phyloP scores from a whole-genome alignment of 2,113 vertebrate genomes.

The Tenrec ecaudatus region DNA sequence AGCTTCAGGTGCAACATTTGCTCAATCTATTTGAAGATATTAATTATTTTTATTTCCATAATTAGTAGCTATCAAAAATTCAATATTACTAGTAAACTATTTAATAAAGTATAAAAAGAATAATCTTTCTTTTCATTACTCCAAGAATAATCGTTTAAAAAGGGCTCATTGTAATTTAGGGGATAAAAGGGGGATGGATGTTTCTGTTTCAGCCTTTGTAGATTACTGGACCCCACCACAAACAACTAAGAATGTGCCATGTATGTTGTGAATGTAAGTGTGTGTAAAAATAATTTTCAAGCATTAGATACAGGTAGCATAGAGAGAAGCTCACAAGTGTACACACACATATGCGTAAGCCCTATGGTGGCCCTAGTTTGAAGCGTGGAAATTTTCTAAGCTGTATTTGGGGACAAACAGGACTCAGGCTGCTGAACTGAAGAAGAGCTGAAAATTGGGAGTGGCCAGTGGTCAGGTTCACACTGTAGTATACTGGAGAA shows the following conservation, averaged over 20 bases:
- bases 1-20: neutral
- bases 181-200: neutral
- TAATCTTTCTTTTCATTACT: neutral
- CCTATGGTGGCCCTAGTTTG: neutral
- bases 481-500: neutral
- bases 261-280: neutral
- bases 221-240: neutral
- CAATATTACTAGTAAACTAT: neutral
- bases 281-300: neutral
- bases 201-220: neutral
- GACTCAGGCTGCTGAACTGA: neutral
- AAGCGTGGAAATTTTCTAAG: neutral
- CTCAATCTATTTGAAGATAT: neutral
- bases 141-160: neutral
- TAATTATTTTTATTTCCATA: neutral
- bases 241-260: neutral
- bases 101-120: constrained; percentile 18
- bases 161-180: neutral
- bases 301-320: neutral
- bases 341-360: neutral
- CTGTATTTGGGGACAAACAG: neutral
- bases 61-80: neutral
- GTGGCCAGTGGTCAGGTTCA: neutral
- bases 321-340: neutral
- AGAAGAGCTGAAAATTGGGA: neutral